Conservation (phyloP, 2,113 vertebrate species). For the Rhabdornis inornatus region DNA sequence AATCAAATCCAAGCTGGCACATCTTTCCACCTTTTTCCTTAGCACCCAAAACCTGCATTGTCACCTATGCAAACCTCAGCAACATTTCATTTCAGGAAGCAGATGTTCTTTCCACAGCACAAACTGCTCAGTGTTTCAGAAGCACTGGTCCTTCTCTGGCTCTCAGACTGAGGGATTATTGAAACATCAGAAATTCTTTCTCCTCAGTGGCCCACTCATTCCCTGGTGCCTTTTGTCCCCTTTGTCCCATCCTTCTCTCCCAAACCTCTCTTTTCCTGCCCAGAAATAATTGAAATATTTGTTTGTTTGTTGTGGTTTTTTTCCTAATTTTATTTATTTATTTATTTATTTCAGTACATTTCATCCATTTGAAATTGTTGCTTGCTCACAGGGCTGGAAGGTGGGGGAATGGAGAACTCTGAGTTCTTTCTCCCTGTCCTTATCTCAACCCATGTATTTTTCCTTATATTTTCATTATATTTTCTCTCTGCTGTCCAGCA, state of each 20-base stretch:
- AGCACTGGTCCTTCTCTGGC: not conserved
- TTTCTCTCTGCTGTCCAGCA: not conserved
- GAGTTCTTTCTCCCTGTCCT: not conserved
- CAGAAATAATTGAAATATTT: not conserved
- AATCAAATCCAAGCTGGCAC: not conserved
- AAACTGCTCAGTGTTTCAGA: not conserved
- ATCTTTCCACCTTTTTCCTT: not conserved
- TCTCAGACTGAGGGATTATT: not conserved
- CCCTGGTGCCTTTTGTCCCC: not conserved
- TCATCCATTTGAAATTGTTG: not conserved
- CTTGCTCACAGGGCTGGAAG: not conserved
- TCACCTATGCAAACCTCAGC: not conserved
- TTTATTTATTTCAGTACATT: not conserved
- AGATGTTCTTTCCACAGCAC: not conserved
- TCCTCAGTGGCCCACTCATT: not conserved
- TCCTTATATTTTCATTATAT: not conserved
- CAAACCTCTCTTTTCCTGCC: not conserved
- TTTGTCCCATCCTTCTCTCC: not conserved
- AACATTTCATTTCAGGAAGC: not conserved
- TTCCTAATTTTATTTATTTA: not conserved
- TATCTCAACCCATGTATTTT: accelerated
- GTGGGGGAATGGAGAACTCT: not conserved
- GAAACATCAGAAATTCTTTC: not conserved
- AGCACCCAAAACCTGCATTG: not conserved
- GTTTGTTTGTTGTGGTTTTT: too few species aligned